Conservation (phyloP, 2,797 vertebrate genomes). For the Adrianichthys oophorus region DNA sequence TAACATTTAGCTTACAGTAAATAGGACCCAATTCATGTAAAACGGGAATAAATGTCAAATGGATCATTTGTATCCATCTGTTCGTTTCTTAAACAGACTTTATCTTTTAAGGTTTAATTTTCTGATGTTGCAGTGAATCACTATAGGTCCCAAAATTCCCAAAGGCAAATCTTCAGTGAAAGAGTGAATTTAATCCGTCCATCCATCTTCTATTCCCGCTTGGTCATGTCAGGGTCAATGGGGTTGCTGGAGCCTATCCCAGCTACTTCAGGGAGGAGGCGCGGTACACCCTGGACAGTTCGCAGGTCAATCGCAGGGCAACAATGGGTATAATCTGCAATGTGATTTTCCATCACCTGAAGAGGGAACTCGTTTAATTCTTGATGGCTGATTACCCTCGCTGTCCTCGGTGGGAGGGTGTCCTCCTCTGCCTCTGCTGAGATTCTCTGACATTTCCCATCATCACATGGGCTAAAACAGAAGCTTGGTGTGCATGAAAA, state of each 20-base stretch:
- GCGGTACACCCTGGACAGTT: too few relatives aligned
- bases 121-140: conserved; percentile 52
- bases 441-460: conserved; percentile 52
- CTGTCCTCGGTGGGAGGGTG: conserved; percentile 36
- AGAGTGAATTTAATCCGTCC: too few relatives aligned
- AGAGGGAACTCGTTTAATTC: conserved; percentile 27
- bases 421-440: conserved; percentile 34
- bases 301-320: too few relatives aligned
- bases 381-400: conserved; percentile 40
- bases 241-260: too few relatives aligned
- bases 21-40: too few relatives aligned
- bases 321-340: too few relatives aligned
- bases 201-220: too few relatives aligned
- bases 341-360: too few relatives aligned
- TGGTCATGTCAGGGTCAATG: too few relatives aligned
- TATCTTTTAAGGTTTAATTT: conserved; percentile 37
- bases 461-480: conserved; percentile 61
- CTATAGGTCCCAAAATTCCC: conserved; percentile 23
- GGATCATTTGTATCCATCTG: background rate
- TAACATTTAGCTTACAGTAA: background rate
- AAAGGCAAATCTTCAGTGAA: too few relatives aligned
- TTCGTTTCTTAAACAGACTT: conserved; percentile 16
- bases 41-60: too few relatives aligned
- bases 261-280: too few relatives aligned
- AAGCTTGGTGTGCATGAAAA: conserved; percentile 59